Evolutionary conservation across 2,113 vertebrate genomes (phyloP), one percentile per base, ranked within the genome.

Genomic region (Paraplagusia blochii): DNA sequence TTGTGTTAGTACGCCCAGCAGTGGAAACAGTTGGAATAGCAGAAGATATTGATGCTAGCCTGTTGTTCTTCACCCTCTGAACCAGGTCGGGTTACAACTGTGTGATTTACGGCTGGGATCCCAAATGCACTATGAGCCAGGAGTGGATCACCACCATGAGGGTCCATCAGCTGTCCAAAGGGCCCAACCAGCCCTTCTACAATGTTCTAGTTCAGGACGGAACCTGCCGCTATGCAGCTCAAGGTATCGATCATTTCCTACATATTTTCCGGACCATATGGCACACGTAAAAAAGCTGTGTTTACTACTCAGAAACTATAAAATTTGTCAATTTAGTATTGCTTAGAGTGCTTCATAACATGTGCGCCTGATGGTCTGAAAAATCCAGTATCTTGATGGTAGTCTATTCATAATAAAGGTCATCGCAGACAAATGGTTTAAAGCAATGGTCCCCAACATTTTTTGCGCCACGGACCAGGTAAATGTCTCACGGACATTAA

Each of bases 61-160:
- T n/a, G 45, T 6, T 45, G 8, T 64, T 35, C 34, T 62, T 11
- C 39, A 12, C 36, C 12, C 16, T 12, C 1, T 9, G 10, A 61
- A 91, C 22, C 57, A 87, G 97, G 61, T 98, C 97, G 0, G 94
- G 93, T 54, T 99, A 98, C 58, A 96, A 95, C 87, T 98, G 97
- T 7, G 95, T 98, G 29, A 93, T 98, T 64, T 98, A 98, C 0
- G 96, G 97, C 51, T 99, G 97, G 97, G 97, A 99, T 54, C 95
- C 96, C 0, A 92, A 93, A 76, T 99, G 97, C 87, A 95, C 94
- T 85, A 99, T 99, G 97, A 95, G 94, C 1, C 93, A 94, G 2
- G 95, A 97, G 52, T 99, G 96, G 97, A 96, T 98, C 80, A 91
- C 93, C 33, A 97, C 95, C 11, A 97, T 98, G 95, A 94, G 95